phyloP scores from a whole-genome alignment of 2,797 vertebrate genomes.

The Cuculus canorus region DNA sequence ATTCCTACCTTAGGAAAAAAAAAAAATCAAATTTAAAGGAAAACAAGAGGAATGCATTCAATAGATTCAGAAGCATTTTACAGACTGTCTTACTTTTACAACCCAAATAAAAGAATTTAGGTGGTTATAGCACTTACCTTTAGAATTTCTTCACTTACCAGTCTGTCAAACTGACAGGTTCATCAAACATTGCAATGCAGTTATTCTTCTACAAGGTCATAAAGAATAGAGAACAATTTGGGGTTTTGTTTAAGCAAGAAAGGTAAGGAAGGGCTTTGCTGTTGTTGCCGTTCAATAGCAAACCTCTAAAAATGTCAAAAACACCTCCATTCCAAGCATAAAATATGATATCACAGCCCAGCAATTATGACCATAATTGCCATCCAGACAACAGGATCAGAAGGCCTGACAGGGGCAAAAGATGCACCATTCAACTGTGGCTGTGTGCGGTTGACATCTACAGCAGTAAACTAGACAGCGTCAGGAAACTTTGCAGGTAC shows the following conservation, averaged over 20 bases:
- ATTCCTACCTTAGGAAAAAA: neutral
- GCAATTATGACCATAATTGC: fast-evolving
- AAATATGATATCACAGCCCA: neutral
- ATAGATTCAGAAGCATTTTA: neutral
- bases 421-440: neutral
- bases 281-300: neutral
- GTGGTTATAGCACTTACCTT: neutral
- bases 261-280: neutral
- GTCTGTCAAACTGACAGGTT: neutral
- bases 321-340: neutral
- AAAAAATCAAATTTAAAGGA: neutral
- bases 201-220: neutral
- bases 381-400: neutral
- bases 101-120: too few relatives aligned
- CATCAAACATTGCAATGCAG: neutral
- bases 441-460: neutral
- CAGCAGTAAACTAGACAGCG: neutral
- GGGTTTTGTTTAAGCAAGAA: neutral
- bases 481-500: neutral
- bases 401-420: neutral
- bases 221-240: neutral
- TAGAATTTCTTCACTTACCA: neutral
- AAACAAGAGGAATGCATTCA: neutral
- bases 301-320: neutral
- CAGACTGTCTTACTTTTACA: neutral